Base-by-base conservation (phyloP, 2,888 invertebrate species). In the Heliconius cydno region DNA sequence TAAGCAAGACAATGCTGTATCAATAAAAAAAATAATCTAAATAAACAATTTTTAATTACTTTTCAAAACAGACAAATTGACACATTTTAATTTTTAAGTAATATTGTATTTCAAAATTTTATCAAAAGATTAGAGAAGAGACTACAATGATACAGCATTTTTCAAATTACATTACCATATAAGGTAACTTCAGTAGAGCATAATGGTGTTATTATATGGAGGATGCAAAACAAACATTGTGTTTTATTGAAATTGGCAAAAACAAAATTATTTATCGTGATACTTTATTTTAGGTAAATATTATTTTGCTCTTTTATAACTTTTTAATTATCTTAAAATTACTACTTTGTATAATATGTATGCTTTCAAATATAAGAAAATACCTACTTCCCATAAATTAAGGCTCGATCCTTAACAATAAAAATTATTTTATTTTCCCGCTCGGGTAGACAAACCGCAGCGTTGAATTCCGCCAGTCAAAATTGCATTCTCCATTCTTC, bases 181-280 rank as follows among this genome's bases (percentile, higher is more conserved):
- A 75, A 28, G 65, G 75, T 75, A 75, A 75, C 22, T 75, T 75
- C 38, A 75, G 65, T 22, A 25, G 65, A 65, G 65, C 46, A 75
- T 75, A 25, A 74, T 74, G n/a, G 28, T 41, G 65, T 46, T 28
- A 46, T 75, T 65, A 41, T 25, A 60, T 34, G 4, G 19, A 13
- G 25, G 41, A 68, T 38, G 68, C 68, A 46, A 41, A 70, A 70
- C 41, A 46, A 70, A 25, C 41, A 41, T 9, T 9, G 3, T 25
- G 25, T 65, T 25, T 25, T 25, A 12, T 28, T 65, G n/a, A 60
- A 60, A 60, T 52, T 52, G 19, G 22, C 7, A 19, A 22, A 52
- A 52, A 52, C 19, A 60, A 60, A n/a, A n/a, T 15, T 19, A n/a
- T 12, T 57, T 19, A 60, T n/a, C 19, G 19, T 9, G n/a, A 52